Evolutionary conservation across 2,888 invertebrate species (phyloP).

Genomic region (Drosophila fulvimacula): DNA sequence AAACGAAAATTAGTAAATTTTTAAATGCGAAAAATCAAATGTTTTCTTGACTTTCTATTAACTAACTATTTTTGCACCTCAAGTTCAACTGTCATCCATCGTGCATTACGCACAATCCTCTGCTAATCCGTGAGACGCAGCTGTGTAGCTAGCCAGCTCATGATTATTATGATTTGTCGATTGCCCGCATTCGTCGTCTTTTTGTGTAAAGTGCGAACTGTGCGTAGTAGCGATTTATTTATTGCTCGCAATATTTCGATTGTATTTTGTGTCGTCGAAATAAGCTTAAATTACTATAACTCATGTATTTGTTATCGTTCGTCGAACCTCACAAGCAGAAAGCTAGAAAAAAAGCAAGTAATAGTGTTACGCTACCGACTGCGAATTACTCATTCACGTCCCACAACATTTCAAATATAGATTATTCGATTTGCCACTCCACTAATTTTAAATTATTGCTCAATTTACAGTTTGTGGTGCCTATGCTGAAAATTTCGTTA

Average conservation of each 20-base stretch:
- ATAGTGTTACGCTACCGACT: too few species aligned
- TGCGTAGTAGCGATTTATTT: constrained; percentile 56
- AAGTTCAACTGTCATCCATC: constrained; percentile 11
- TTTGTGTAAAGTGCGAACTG: constrained; percentile 11
- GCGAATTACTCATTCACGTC: too few species aligned
- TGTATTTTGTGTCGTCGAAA: constrained; percentile 35
- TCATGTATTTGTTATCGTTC: constrained; percentile 51
- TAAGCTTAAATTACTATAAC: constrained; percentile 50
- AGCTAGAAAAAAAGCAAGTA: background rate
- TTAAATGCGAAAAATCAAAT: background rate
- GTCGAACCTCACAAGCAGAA: background rate
- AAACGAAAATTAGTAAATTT: too few species aligned
- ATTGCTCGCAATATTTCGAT: constrained; percentile 51
- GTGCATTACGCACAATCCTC: constrained; percentile 15
- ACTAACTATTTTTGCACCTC: background rate
- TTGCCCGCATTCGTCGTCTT: constrained; percentile 28
- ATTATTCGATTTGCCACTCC: too few species aligned
- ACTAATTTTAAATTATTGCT: too few species aligned
- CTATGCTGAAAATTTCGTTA: too few species aligned
- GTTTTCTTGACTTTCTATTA: too few species aligned
- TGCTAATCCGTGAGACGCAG: constrained; percentile 5
- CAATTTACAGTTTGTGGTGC: too few species aligned
- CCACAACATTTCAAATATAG: too few species aligned
- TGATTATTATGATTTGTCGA: constrained; percentile 74
- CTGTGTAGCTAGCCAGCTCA: constrained; percentile 22